Base-by-base conservation (phyloP, 2,888 invertebrate species). In the Agrotis segetum region DNA sequence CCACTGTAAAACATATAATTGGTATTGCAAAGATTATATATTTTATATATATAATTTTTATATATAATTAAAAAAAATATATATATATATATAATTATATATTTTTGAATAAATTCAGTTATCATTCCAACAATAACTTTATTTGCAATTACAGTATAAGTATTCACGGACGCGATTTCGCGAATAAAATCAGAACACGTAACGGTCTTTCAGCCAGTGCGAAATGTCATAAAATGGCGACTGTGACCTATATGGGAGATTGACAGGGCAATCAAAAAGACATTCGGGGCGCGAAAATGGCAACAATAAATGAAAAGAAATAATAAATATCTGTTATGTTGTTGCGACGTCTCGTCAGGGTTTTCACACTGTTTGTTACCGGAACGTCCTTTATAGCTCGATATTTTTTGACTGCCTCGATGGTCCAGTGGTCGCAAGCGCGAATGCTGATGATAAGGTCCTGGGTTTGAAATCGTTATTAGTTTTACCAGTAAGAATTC, bases 231-330 rank as follows among this genome's bases (percentile, higher is more conserved):
- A 60, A 72, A 79, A 70, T 52, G 24, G 24, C n/a, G 17, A 49
- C 63, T 58, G 60, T 58, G 64, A 74, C 79, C 71, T 67, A 65
- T n/a, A 64, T 77, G 53, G 16, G 11, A 62, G 63, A 78, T 75
- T 81, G 78, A 66, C 67, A 71, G 11, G n/a, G 53, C 72, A 77
- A 77, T 73, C 67, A 71, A 68, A 78, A 71, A 63, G 55, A 53
- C 67, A 74, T 67, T 75, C 58, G 40, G 19, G 17, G 67, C 24
- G 44, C 46, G 56, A 61, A 72, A 74, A 74, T 49, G 24, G 19
- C 53, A 65, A 67, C 29, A 77, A 68, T 69, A 71, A 68, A 70
- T 47, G 53, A 61, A 62, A 65, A 67, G 16, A 46, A 46, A 62
- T 75, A 69, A 47, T 44, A 61, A n/a, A 50, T 24, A 64, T 29